Evolutionary conservation across 2,888 invertebrate genomes (phyloP).

Genomic region (Mellilla xanthometata): DNA sequence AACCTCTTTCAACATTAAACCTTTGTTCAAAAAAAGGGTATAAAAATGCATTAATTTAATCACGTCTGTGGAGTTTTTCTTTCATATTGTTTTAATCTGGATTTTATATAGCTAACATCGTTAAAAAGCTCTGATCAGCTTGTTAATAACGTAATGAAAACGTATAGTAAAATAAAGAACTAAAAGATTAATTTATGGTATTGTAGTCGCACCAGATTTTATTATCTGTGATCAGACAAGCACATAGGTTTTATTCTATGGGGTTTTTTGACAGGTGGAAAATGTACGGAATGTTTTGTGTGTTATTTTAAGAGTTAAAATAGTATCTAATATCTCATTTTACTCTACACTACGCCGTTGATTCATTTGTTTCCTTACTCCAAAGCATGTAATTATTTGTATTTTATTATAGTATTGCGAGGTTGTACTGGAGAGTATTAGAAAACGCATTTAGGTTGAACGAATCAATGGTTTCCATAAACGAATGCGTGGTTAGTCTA

Average conservation of each 20-base stretch:
- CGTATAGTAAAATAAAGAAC: slow-evolving; percentile 8
- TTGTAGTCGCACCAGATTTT: not conserved
- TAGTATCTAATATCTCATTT: no score
- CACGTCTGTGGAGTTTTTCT: not conserved
- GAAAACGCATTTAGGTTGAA: no score
- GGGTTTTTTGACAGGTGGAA: no score
- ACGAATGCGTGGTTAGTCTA: not conserved
- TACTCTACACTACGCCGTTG: no score
- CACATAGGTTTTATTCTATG: no score
- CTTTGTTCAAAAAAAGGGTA: slow-evolving; percentile 9
- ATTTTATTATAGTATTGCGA: not conserved
- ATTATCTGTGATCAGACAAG: not conserved
- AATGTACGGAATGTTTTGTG: no score
- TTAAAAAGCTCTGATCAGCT: not conserved
- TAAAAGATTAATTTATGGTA: slow-evolving; percentile 4
- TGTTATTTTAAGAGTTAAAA: no score
- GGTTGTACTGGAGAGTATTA: no score
- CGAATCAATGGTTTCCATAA: not conserved
- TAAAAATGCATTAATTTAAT: slow-evolving; percentile 5
- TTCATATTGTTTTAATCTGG: not conserved
- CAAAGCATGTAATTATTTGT: no score
- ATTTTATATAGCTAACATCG: not conserved
- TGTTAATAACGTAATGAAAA: slow-evolving; percentile 15
- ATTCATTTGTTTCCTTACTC: no score
- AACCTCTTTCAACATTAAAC: slow-evolving; percentile 5